These are phyloP conservation scores for Latrodectus geometricus DNA, from an alignment of 1,140 invertebrate genomes.

Conservation along the genomic window DNA sequence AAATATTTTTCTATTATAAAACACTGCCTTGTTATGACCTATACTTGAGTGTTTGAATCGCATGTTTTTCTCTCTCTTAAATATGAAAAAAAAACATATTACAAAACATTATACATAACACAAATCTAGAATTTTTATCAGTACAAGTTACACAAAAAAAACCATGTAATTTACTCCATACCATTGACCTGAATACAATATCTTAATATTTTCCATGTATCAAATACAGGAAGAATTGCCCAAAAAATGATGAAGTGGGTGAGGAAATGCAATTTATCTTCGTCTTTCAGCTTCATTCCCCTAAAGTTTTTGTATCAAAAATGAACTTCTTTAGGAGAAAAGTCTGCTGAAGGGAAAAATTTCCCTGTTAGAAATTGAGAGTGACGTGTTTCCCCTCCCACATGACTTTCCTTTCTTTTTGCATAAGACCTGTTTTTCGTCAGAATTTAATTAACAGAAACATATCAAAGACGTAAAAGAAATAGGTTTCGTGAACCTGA, in stretches of 20 bases:
- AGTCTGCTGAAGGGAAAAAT: not conserved
- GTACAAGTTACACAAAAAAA: too few relatives aligned
- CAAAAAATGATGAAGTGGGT: not conserved
- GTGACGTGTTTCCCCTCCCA: not conserved
- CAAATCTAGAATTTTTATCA: too few relatives aligned
- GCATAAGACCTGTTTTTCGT: not conserved
- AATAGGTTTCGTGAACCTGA: not conserved
- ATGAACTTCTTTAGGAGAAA: not conserved
- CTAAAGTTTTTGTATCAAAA: not conserved
- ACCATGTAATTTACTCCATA: too few relatives aligned
- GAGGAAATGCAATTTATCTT: not conserved
- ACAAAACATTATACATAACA: too few relatives aligned
- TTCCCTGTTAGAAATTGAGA: not conserved
- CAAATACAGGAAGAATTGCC: not conserved
- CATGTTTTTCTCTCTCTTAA: too few relatives aligned
- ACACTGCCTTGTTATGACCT: too few relatives aligned
- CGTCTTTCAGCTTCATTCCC: not conserved
- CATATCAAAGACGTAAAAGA: not conserved
- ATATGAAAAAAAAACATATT: too few relatives aligned
- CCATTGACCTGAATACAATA: too few relatives aligned
- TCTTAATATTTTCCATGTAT: too few relatives aligned
- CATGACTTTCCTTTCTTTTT: not conserved
- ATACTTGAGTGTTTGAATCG: too few relatives aligned
- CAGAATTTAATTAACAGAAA: constrained; percentile 2
- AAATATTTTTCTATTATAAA: too few relatives aligned